Percentiles rank a stretch among this genome's conserved stretches.
Conservation (phyloP, 2,113 vertebrate genomes). For the Psittacula cyanocephala region DNA sequence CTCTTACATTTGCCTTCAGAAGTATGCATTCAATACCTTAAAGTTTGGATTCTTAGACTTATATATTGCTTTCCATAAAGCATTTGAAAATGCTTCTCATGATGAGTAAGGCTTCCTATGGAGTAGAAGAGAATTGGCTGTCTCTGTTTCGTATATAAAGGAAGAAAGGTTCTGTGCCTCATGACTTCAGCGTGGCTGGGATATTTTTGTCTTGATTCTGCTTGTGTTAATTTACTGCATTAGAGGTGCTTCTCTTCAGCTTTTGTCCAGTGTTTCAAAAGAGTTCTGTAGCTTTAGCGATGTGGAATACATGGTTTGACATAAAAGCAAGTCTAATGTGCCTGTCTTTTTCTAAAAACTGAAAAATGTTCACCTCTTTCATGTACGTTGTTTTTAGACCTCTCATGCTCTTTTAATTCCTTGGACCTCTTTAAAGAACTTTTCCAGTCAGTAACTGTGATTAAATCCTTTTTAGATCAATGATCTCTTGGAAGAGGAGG, state of each 20-base stretch:
- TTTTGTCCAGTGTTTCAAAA: not conserved
- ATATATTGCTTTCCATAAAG: not conserved
- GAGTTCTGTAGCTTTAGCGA: not conserved
- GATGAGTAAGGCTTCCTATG: not conserved
- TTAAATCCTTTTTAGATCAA: conserved; percentile 80
- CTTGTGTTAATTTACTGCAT: not conserved
- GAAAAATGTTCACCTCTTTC: not conserved
- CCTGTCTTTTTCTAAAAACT: not conserved
- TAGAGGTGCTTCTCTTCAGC: not conserved
- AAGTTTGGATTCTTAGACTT: not conserved
- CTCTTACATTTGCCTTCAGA: not conserved
- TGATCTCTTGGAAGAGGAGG: conserved; percentile 89
- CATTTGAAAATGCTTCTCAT: not conserved
- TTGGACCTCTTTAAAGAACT: not conserved
- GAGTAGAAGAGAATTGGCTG: not conserved
- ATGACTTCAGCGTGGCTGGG: not conserved
- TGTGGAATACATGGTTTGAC: not conserved
- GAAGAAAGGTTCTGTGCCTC: not conserved
- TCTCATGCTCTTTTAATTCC: not conserved
- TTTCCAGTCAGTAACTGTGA: not conserved
- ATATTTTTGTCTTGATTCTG: not conserved
- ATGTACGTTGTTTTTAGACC: fast-evolving
- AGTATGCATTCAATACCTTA: not conserved
- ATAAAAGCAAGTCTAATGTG: not conserved
- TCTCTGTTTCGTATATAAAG: not conserved